Conservation (phyloP, 2,113 vertebrate species). For the Campylomormyrus numenius region DNA sequence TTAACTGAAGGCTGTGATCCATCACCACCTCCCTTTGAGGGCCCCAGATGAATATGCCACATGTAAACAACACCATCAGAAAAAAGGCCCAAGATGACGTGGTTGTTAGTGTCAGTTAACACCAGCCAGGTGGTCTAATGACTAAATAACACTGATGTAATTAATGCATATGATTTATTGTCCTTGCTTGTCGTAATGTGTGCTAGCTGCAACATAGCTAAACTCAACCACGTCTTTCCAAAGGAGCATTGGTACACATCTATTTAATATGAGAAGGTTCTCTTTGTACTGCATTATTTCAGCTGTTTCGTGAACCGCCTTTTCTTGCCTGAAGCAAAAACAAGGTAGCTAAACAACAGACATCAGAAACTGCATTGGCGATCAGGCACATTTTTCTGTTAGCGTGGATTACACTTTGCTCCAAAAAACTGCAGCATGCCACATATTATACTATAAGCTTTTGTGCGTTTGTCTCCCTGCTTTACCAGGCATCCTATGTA, state of each 20-base stretch:
- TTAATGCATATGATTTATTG: slow-evolving; percentile 31
- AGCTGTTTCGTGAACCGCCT: not conserved
- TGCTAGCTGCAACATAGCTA: not conserved
- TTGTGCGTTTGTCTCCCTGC: not conserved
- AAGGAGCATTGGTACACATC: slow-evolving; percentile 28
- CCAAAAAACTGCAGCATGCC: not conserved
- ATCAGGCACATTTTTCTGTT: not conserved
- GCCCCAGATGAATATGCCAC: slow-evolving; percentile 47
- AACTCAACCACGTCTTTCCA: slow-evolving; percentile 27
- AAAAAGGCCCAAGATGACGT: slow-evolving; percentile 24
- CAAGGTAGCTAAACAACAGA: slow-evolving; percentile 23
- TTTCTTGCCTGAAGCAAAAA: slow-evolving; percentile 31
- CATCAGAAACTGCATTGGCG: not conserved
- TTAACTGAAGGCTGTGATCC: slow-evolving; percentile 57
- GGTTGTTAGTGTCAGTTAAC: slow-evolving; percentile 33
- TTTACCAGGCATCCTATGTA: not conserved
- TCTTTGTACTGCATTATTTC: slow-evolving; percentile 26
- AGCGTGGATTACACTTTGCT: not conserved
- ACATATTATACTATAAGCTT: not conserved
- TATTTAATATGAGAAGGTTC: not conserved
- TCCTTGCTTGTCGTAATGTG: not conserved
- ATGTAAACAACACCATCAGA: slow-evolving; percentile 29
- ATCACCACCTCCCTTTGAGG: slow-evolving; percentile 29
- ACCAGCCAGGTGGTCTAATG: slow-evolving; percentile 27
- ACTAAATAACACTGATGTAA: slow-evolving; percentile 30